These are phyloP conservation scores for Tetramorium alpestre DNA, from an alignment of 1,140 invertebrate species.

Conservation along the genomic window DNA sequence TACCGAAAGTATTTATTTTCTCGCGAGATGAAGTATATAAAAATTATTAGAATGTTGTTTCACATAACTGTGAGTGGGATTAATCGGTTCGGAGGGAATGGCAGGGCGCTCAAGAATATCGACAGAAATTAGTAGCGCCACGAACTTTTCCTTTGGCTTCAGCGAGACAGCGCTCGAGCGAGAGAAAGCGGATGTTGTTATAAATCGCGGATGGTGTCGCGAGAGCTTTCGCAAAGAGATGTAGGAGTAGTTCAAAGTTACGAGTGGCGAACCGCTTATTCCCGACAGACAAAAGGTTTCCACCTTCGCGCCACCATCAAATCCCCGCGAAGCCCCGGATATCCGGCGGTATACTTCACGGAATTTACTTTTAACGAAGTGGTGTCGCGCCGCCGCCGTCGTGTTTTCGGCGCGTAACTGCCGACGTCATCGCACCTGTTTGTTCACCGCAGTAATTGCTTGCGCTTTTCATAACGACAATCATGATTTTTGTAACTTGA, in stretches of 20 bases:
- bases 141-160: not conserved
- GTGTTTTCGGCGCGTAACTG: conserved; percentile 49
- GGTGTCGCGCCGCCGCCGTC: conserved; percentile 58
- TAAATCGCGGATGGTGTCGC: conserved; percentile 57
- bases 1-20: conserved; percentile 39
- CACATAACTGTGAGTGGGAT: not conserved
- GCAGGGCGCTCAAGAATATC: not conserved
- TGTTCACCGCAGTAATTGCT: not conserved
- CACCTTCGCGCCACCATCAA: conserved; percentile 69
- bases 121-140: conserved; percentile 38
- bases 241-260: conserved; percentile 61
- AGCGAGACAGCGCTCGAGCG: not conserved
- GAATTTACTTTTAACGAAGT: conserved; percentile 85
- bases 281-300: conserved; percentile 57
- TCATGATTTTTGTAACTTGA: not conserved
- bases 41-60: conserved; percentile 15
- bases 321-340: conserved; percentile 81
- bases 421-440: not conserved
- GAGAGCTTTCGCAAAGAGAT: conserved; percentile 58
- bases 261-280: conserved; percentile 58
- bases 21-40: not conserved
- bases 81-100: conserved; percentile 2
- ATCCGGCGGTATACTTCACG: conserved; percentile 79
- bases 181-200: conserved; percentile 50
- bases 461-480: not conserved